Percentiles rank a stretch among this genome's conserved stretches.
These are phyloP conservation scores for Chaenocephalus aceratus DNA, from an alignment of 2,113 vertebrate genomes.

Conservation along the genomic window DNA sequence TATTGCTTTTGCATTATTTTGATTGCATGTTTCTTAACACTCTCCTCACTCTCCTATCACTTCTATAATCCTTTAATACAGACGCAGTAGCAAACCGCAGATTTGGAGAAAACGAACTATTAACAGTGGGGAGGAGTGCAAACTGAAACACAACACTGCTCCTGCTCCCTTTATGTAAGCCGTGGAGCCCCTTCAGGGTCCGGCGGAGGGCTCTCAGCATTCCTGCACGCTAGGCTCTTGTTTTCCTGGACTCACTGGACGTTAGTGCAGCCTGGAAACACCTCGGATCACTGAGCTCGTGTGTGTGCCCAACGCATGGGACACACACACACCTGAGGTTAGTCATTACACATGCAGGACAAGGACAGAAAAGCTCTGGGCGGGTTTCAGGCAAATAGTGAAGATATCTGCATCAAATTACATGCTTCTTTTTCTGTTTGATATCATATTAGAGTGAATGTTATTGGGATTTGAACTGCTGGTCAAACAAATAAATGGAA, in stretches of 20 bases:
- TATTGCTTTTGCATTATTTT: not conserved
- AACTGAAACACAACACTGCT: constrained; percentile 15
- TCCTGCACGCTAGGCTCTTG: constrained; percentile 70
- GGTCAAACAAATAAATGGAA: not conserved
- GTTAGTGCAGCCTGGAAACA: constrained; percentile 34
- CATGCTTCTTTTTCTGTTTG: not conserved
- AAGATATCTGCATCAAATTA: not conserved
- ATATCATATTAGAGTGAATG: not conserved
- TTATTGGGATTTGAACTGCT: not conserved
- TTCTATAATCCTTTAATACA: too few relatives aligned
- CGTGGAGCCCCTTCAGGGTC: constrained; percentile 29
- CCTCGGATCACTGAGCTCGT: constrained; percentile 41
- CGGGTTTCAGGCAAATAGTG: not conserved
- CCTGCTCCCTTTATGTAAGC: constrained; percentile 1
- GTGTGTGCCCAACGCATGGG: constrained; percentile 30
- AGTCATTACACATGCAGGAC: not conserved
- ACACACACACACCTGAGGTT: constrained; percentile 13
- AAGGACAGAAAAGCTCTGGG: not conserved
- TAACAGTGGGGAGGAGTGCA: not conserved
- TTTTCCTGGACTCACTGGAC: constrained; percentile 45
- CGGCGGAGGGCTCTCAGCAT: constrained; percentile 63
- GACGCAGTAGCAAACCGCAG: not conserved
- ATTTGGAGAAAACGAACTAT: not conserved
- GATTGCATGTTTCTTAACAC: not conserved
- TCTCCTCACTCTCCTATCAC: too few relatives aligned